Conservation (phyloP, 2,888 invertebrate species). For the Ectemnius cavifrons region DNA sequence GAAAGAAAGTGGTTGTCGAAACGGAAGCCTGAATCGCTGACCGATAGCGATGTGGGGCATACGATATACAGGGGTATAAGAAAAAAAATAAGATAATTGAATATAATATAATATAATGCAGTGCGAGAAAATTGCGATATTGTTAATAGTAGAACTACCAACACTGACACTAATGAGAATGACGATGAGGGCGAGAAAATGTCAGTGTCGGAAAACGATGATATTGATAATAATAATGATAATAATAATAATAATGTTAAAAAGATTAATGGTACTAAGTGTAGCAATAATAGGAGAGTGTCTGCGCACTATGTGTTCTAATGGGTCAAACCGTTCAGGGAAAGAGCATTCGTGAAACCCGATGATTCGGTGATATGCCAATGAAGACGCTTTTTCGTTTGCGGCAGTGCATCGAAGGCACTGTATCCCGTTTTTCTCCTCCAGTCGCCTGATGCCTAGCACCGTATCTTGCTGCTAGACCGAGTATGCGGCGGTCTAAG, state of each 20-base stretch:
- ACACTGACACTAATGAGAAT: slow-evolving; percentile 2
- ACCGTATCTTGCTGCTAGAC: neutral
- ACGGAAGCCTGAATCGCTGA: neutral
- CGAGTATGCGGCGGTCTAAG: neutral
- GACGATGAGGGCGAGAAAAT: slow-evolving; percentile 25
- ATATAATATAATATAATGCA: slow-evolving; percentile 19
- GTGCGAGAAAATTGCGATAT: slow-evolving; percentile 15
- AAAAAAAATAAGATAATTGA: slow-evolving; percentile 10
- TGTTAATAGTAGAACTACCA: slow-evolving; percentile 27
- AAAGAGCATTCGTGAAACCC: slow-evolving; percentile 4
- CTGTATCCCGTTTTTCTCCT: slow-evolving; percentile 32
- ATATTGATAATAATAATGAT: slow-evolving; percentile 10
- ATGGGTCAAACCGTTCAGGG: neutral
- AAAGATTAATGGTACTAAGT: neutral
- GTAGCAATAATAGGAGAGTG: slow-evolving; percentile 10
- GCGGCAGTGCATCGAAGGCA: slow-evolving; percentile 67
- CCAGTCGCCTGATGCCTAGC: neutral
- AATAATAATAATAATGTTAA: slow-evolving; percentile 12
- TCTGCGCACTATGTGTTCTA: neutral
- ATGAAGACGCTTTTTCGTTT: slow-evolving; percentile 37
- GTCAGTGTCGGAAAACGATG: neutral
- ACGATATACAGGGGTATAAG: slow-evolving; percentile 13
- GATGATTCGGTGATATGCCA: slow-evolving; percentile 21
- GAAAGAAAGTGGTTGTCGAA: neutral
- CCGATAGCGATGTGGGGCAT: neutral